Evolutionary conservation across 2,888 invertebrate species (phyloP).

Genomic region (Nomada ruficornis): DNA sequence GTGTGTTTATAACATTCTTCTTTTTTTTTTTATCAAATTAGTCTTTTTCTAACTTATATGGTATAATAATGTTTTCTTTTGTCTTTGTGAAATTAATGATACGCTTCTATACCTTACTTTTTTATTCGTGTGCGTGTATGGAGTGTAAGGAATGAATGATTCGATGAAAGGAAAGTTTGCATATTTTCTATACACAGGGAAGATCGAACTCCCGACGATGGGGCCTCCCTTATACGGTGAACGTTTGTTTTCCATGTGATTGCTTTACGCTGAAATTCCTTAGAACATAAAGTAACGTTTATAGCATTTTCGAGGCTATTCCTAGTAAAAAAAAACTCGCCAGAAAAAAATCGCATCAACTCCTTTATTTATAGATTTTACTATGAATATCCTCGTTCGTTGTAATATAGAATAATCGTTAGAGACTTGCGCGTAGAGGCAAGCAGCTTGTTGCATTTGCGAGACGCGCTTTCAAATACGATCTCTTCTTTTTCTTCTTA

Average conservation of each 20-base stretch:
- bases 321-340: constrained; percentile 7
- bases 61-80: constrained; percentile 46
- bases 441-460: constrained; percentile 66
- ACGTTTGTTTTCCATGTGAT: constrained; percentile 56
- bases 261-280: constrained; percentile 59
- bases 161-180: constrained; percentile 45
- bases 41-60: constrained; percentile 35
- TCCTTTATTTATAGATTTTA: constrained; percentile 2
- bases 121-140: constrained; percentile 36
- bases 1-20: neutral
- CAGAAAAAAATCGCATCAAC: neutral
- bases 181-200: constrained; percentile 37
- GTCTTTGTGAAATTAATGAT: constrained; percentile 49
- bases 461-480: constrained; percentile 49
- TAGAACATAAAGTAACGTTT: constrained; percentile 48
- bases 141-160: constrained; percentile 57
- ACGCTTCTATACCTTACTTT: constrained; percentile 61
- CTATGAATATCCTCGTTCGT: constrained; percentile 54
- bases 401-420: constrained; percentile 58
- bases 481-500: constrained; percentile 15
- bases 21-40: constrained; percentile 24
- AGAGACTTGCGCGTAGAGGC: constrained; percentile 65
- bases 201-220: constrained; percentile 33
- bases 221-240: constrained; percentile 37
- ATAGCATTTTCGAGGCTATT: constrained; percentile 57